Evolutionary conservation across 1,140 invertebrate genomes (phyloP).

Genomic region (Apocrypta bakeri): DNA sequence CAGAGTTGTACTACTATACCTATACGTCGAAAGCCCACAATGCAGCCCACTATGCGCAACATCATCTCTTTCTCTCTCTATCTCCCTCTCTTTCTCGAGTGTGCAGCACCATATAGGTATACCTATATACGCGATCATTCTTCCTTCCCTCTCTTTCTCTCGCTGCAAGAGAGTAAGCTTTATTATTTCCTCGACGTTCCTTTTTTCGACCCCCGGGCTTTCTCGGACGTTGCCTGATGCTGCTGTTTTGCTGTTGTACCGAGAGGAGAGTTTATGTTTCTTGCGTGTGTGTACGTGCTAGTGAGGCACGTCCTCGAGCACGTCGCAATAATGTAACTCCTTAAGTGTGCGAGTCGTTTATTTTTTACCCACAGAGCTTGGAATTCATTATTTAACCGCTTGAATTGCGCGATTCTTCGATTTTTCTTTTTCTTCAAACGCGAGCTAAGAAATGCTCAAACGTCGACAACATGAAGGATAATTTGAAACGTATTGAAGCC

Average conservation of each 20-base stretch:
- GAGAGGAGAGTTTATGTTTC: background rate
- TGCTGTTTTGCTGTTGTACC: background rate
- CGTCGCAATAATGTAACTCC: background rate
- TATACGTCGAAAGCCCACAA: background rate
- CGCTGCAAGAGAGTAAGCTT: background rate
- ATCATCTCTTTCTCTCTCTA: background rate
- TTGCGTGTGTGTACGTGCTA: background rate
- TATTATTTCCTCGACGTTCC: background rate
- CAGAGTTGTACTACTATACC: constrained; percentile 58
- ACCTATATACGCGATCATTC: background rate
- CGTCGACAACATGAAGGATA: background rate
- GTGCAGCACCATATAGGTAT: background rate
- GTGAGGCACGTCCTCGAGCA: background rate
- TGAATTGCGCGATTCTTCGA: background rate
- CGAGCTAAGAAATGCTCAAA: background rate
- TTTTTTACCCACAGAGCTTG: background rate
- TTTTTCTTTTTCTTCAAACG: background rate
- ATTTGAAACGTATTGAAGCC: background rate
- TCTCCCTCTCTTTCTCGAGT: background rate
- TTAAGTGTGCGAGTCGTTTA: no score
- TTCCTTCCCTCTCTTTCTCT: background rate
- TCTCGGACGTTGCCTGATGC: background rate
- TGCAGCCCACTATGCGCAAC: background rate
- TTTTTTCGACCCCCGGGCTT: background rate
- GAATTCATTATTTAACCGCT: background rate